Base-by-base conservation (phyloP, 2,888 invertebrate genomes). In the Eupeodes latifasciatus region DNA sequence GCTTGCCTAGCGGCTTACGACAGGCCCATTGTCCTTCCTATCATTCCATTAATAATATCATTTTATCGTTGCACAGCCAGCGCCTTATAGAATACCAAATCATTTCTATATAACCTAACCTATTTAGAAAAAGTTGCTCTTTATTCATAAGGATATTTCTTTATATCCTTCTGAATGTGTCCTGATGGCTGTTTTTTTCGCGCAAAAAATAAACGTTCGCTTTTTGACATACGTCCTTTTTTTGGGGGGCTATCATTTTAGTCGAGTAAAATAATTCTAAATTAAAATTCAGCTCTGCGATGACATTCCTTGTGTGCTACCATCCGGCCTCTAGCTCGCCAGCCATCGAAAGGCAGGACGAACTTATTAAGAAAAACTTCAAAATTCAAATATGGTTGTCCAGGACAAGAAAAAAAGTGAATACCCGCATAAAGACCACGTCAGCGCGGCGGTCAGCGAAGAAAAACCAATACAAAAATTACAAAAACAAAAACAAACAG, bases 401-500 rank as follows among this genome's bases (percentile, higher is more conserved):
- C 69, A 49, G 27, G 19, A 10, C 3, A 27, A 10, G 4, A 67
- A 9, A 27, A 27, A 67, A 5, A 44, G 12, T 9, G n/a, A 14
- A 14, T 7, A 49, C 11, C 64, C 12, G n/a, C 40, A 40, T 40
- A 40, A 40, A 40, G 27, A 19, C 19, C 55, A 57, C 57, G 59
- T 36, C 59, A 59, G 36, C n/a, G 14, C 59, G 36, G 36, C n/a
- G 14, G 10, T 27, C 27, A 27, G 27, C 27, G 27, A 16, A 11
- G 34, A n/a, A 59, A 76, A 67, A 27, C 11, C 90, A 92, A 40
- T 0, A 40, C 40, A 40, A 40, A 7, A 40, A 40, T 10, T 11
- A 49, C n/a, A 59, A 76, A 34, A 67, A 27, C 11, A 90, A 92
- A 57, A 57, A 57, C 12, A 55, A 92, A 91, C 91, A 90, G 92